Evolutionary conservation across 2,888 invertebrate genomes (phyloP), one percentile per base, ranked within the genome.

Genomic region (Trissolcus japonicus): DNA sequence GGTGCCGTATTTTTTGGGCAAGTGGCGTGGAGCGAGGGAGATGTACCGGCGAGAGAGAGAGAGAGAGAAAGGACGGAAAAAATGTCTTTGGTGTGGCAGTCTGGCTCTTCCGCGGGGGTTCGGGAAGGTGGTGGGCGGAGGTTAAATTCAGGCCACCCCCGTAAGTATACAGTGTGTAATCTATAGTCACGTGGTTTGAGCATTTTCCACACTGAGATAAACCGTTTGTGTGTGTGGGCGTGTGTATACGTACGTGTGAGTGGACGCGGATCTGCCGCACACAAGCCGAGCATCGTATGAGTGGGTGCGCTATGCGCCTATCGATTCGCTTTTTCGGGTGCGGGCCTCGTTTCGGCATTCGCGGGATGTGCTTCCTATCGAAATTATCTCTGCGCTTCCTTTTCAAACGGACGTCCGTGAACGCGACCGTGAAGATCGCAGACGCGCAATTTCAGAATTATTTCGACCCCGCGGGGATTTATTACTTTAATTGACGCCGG

Each of bases 301-400:
- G 76, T 78, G 77, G 74, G 82, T 82, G 78, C 81, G 85, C 86
- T 84, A 86, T 85, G 86, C 85, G 87, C 86, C 85, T 87, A 87
- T 88, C 87, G 88, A 87, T 88, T 87, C 83, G 86, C 84, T 86
- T 87, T 87, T 88, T 87, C 86, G 86, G 86, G 83, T 85, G 85
- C 86, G 85, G 85, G 84, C 84, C 85, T 87, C 84, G 85, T 86
- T 86, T 85, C 85, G 84, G 80, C 81, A 81, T 76, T 81, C 79
- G 79, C 76, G 77, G 67, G 69, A 66, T 76, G 72, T 78, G 76
- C 74, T 78, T 71, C 79, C 80, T 78, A 80, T 80, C 79, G 74
- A 79, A 80, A 80, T 80, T 80, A 78, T 78, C 75, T 76, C 78
- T 72, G 74, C 71, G 71, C 71, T 75, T 78, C 75, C 75, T 75